These are phyloP conservation scores for Chironomus tentans DNA, from an alignment of 2,888 invertebrate species.

Conservation along the genomic window DNA sequence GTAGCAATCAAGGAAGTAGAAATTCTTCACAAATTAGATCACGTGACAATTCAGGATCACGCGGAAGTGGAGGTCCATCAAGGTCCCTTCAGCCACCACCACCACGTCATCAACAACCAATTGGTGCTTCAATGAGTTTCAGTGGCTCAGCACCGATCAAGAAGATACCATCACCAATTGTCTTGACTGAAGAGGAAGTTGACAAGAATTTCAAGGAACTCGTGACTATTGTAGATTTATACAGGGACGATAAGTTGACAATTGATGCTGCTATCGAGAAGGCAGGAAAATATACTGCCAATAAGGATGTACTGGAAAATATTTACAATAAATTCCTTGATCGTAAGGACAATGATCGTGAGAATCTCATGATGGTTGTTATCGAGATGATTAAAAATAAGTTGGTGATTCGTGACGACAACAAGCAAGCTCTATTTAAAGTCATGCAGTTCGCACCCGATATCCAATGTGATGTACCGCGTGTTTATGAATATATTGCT, in stretches of 20 bases:
- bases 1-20: conserved; percentile 20
- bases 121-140: not conserved
- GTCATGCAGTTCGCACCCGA: conserved; percentile 3
- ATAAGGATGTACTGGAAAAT: conserved; percentile 17
- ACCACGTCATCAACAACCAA: conserved; percentile 2
- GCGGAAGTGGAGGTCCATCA: conserved; percentile 33
- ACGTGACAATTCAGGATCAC: conserved; percentile 41
- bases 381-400: not conserved
- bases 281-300: not conserved
- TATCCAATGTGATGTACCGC: conserved; percentile 10
- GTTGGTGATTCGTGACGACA: conserved; percentile 31
- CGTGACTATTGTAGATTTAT: not conserved
- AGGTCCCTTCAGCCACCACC: conserved; percentile 30
- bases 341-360: conserved; percentile 10
- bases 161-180: not conserved
- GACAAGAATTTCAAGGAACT: not conserved
- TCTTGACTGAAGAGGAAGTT: not conserved
- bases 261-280: not conserved
- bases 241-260: conserved; percentile 6
- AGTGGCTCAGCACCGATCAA: conserved; percentile 1
- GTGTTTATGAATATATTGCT: conserved; percentile 19
- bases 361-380: conserved; percentile 5
- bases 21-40: conserved; percentile 46
- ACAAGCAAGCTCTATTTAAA: conserved; percentile 29
- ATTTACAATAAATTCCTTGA: conserved; percentile 13